Evolutionary conservation across 2,888 invertebrate species (phyloP).

Genomic region (Caradrina kadenii): DNA sequence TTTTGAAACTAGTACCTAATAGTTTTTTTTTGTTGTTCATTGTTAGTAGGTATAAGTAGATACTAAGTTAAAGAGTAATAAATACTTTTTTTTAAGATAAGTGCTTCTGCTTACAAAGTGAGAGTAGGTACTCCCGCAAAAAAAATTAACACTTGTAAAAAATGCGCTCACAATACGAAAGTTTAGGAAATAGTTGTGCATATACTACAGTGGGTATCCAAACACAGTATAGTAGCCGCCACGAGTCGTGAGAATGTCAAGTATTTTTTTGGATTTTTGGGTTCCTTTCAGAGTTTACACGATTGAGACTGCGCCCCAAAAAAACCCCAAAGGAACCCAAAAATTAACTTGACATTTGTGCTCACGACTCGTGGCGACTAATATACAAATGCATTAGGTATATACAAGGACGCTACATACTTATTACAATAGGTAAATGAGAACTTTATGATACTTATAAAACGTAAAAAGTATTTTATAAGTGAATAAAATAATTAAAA

Average conservation of each 20-base stretch:
- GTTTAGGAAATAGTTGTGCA: conserved; percentile 43
- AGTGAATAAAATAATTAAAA: conserved; percentile 45
- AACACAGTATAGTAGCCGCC: no score
- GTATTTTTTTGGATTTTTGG: no score
- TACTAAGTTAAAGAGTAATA: conserved; percentile 8
- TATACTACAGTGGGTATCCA: conserved; percentile 61
- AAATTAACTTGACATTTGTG: no score
- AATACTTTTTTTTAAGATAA: neutral
- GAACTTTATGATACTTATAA: conserved; percentile 52
- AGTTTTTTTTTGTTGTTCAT: conserved; percentile 14
- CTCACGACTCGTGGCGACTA: no score
- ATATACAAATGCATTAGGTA: conserved; percentile 68
- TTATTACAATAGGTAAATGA: conserved; percentile 41
- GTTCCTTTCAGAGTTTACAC: no score
- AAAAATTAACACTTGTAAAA: neutral
- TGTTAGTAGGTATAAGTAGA: neutral
- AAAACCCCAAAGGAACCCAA: no score
- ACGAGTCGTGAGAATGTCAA: no score
- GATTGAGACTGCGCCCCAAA: no score
- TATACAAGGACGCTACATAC: conserved; percentile 68
- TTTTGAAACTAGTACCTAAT: conserved; percentile 7
- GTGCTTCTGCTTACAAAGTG: no score
- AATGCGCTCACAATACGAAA: no score
- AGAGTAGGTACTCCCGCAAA: neutral
- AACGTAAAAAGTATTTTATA: conserved; percentile 35